Evolutionary conservation across 2,113 vertebrate species (phyloP), one percentile per base, ranked within the genome.

Genomic region (Mohoua ochrocephala): DNA sequence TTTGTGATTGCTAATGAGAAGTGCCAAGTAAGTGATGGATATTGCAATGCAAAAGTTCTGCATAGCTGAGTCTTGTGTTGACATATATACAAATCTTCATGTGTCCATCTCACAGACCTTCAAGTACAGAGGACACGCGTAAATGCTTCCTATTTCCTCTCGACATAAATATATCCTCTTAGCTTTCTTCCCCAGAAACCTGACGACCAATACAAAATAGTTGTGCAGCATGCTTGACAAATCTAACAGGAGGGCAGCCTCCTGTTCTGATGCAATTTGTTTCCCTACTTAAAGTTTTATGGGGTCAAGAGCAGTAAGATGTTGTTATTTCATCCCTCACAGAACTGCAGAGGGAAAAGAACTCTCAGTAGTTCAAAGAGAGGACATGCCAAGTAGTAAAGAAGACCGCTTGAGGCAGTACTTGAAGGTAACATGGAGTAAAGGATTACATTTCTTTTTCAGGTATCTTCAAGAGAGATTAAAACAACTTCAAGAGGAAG

Each of bases 401-500:
- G 71, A 88, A 87, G 31, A 77, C n/a, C 0, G 23, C 92, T 93
- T 74, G 84, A 97, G 77, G 92, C 89, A 65, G 26, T 79, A 61
- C 70, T 84, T 77, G 61, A 93, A 57, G 69, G 65, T 94, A 91
- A 80, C 23, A 2, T 74, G 67, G 88, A 85, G 30, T 87, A 87
- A 93, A 70, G 60, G 49, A 70, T 91, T 76, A 54, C 11, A 16
- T 84, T 96, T 87, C 94, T 93, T 96, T 95, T 95, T 77, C 94
- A 99, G 99, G 92, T 99, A 99, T 97, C 98, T 99, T 92, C 99
- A 99, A 73, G 99, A 99, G 87, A 98, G 99, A 91, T 97, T 99
- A 88, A 98, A 98, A 95, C 99, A 99, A 86, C 98, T 99, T 78
- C 99, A 99, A 54, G 99, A 99, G 79, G 99, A 99, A 96, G 98